Base-by-base conservation (phyloP, 2,113 vertebrate species). In the Corythaixoides concolor region DNA sequence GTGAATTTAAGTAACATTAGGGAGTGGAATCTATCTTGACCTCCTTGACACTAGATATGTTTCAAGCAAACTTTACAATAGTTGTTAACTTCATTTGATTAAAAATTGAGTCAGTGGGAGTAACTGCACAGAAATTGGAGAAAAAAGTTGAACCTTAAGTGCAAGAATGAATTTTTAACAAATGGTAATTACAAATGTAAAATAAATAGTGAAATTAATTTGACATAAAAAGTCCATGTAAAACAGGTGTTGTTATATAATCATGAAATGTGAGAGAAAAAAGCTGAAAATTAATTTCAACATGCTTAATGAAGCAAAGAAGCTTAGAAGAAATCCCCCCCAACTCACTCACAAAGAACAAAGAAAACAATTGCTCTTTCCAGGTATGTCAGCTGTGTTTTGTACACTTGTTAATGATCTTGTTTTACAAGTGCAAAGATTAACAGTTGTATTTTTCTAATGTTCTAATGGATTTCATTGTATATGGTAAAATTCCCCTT, bases 251-350 rank as follows among this genome's bases (percentile, higher is more conserved):
- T 94, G 22, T 41, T 88, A 85, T 50, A 60, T 63, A 79, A 79
- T 73, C 56, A 76, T 39, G 52, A 90, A 83, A 70, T 22, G 9
- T 45, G 49, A 79, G 60, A 67, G 50, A 72, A 92, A 95, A 93
- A 93, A 56, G 13, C 21, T 53, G 66, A 56, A 96, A 94, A 95
- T 87, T 84, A 86, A 82, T 84, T 90, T 90, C 62, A 73, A 78
- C 26, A 67, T 53, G 58, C 50, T 28, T 93, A 93, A 83, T 69
- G 63, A 93, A 96, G 53, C 66, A 93, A 79, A 79, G 37, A 63
- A 84, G 22, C 73, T 90, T 93, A 87, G 50, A 92, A 85, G 35
- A 90, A 83, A 88, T 85, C 21, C 35, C 28, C 32, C 55, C 21
- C 18, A 84, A 50, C 19, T 85, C 28, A 77, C 12, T 89, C 26